These are phyloP conservation scores for Tragelaphus eurycerus DNA, from an alignment of 2,797 vertebrate species.

Conservation along the genomic window DNA sequence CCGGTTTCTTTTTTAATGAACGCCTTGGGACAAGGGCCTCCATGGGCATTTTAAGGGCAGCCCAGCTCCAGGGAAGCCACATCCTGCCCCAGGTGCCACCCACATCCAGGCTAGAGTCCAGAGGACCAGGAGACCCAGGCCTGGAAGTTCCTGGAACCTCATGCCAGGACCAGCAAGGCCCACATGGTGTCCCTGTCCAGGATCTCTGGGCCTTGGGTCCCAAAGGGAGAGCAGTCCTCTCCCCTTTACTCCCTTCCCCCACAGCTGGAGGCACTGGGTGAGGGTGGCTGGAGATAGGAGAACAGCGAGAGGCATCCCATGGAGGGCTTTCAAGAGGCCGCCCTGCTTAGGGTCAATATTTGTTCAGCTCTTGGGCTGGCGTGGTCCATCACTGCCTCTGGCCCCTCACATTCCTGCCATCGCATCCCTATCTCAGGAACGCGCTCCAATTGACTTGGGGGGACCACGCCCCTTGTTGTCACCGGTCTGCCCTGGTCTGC, in stretches of 20 bases:
- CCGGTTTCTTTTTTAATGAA: not conserved
- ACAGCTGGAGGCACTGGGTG: not conserved
- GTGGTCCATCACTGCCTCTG: slow-evolving; percentile 36
- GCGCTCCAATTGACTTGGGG: slow-evolving; percentile 41
- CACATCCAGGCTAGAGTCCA: not conserved
- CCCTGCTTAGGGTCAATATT: slow-evolving; percentile 73
- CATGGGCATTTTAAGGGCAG: not conserved
- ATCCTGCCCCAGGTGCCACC: not conserved
- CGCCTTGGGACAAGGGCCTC: not conserved
- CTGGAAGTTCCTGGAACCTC: not conserved
- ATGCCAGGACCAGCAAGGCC: not conserved
- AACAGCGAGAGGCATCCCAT: slow-evolving; percentile 65
- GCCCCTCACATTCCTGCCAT: slow-evolving; percentile 72
- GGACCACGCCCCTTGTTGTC: slow-evolving; percentile 3
- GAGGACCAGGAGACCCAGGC: not conserved
- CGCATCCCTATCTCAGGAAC: slow-evolving; percentile 75
- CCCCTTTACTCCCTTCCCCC: not conserved
- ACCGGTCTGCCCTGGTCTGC: not conserved
- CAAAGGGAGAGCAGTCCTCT: not conserved
- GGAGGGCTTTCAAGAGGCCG: slow-evolving; percentile 70
- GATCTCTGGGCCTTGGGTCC: not conserved
- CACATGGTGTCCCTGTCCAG: not conserved
- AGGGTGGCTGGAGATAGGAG: slow-evolving; percentile 56
- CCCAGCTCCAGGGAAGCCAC: not conserved
- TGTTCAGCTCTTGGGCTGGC: slow-evolving; percentile 67